Percentiles rank a stretch among this genome's conserved stretches.
phyloP scores from a whole-genome alignment of 2,888 invertebrate species.

The Linnaemya vulpina region DNA sequence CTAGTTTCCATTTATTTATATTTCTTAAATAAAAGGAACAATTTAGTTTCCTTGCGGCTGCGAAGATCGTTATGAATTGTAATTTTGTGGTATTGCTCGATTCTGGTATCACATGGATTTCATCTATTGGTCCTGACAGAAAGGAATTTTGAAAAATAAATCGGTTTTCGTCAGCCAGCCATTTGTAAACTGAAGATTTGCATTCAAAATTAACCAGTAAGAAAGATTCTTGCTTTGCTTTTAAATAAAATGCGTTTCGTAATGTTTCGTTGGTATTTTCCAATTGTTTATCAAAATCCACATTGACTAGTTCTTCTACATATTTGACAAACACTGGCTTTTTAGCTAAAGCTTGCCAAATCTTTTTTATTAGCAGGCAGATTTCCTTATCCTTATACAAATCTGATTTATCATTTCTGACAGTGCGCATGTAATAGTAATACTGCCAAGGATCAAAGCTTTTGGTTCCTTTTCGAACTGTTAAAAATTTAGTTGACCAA shows the following conservation, averaged over 20 bases:
- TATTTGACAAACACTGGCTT: constrained; percentile 81
- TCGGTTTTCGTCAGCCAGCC: constrained; percentile 77
- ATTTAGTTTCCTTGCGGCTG: constrained; percentile 65
- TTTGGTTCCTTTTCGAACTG: constrained; percentile 69
- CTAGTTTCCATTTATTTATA: constrained; percentile 77
- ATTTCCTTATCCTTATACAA: constrained; percentile 63
- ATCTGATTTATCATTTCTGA: neutral
- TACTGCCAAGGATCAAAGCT: constrained; percentile 47
- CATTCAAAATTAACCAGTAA: constrained; percentile 82
- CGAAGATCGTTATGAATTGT: constrained; percentile 80
- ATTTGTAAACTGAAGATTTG: constrained; percentile 82
- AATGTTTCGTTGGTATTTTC: neutral
- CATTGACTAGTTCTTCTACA: constrained; percentile 81
- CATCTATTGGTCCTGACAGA: constrained; percentile 83
- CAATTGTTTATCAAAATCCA: constrained; percentile 3
- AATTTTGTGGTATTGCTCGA: constrained; percentile 73
- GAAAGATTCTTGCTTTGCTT: constrained; percentile 53
- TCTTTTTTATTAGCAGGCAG: constrained; percentile 73
- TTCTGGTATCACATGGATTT: constrained; percentile 79
- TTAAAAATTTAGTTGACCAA: constrained; percentile 82
- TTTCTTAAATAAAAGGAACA: constrained; percentile 72
- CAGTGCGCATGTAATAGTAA: constrained; percentile 23
- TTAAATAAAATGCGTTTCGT: constrained; percentile 42
- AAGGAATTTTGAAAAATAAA: constrained; percentile 78
- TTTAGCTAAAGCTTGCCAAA: constrained; percentile 30